These are phyloP conservation scores for Ophion obscuratus DNA, from an alignment of 2,888 invertebrate species.

Conservation along the genomic window DNA sequence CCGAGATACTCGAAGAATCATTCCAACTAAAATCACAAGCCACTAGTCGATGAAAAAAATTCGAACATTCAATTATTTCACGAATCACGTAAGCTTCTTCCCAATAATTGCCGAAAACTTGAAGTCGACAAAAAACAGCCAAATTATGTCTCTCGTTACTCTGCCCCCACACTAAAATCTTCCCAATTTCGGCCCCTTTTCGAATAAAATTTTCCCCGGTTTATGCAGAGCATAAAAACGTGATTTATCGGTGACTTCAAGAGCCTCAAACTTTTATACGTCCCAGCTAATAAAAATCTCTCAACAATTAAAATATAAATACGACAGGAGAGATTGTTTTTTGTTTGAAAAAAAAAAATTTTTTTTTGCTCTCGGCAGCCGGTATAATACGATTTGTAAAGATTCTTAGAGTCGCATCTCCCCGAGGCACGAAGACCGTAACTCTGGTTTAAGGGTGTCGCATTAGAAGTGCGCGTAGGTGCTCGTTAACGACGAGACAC, in stretches of 20 bases:
- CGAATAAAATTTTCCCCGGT: not conserved
- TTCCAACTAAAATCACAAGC: too few species aligned
- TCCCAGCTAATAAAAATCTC: constrained; percentile 4
- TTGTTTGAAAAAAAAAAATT: not conserved
- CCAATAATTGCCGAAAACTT: too few species aligned
- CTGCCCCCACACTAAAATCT: not conserved
- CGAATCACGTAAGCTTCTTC: too few species aligned
- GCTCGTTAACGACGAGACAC: constrained; percentile 63
- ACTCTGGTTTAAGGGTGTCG: constrained; percentile 59
- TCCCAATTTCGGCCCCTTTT: not conserved
- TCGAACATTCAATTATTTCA: too few species aligned
- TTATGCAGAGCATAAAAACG: not conserved
- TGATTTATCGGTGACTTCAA: constrained; percentile 3
- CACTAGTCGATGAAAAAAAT: too few species aligned
- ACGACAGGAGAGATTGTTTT: not conserved
- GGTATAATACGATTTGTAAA: constrained; percentile 9
- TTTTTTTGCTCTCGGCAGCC: not conserved
- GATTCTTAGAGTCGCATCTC: constrained; percentile 20
- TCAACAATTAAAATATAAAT: constrained; percentile 2
- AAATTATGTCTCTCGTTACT: not conserved
- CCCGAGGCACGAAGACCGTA: constrained; percentile 30
- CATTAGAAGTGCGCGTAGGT: constrained; percentile 59
- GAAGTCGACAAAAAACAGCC: too few species aligned
- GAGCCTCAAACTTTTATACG: not conserved
- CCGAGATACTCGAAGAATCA: too few species aligned